Evolutionary conservation across 2,113 vertebrate species (phyloP).

Genomic region (Osmerus eperlanus): DNA sequence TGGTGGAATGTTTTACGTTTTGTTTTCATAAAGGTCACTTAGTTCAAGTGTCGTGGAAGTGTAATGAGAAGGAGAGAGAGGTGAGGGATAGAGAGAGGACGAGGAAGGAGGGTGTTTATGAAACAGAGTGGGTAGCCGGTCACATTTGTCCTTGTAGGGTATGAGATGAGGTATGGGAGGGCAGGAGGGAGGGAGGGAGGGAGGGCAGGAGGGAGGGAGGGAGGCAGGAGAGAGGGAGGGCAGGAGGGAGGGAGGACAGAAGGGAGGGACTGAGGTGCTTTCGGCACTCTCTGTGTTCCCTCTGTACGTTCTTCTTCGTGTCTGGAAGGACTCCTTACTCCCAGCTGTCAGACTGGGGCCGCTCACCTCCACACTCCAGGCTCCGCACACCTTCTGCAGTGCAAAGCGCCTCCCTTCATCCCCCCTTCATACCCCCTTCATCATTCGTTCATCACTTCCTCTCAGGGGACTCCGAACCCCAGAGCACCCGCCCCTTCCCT

Average conservation of each 20-base stretch:
- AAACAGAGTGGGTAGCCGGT: conserved; percentile 65
- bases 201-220: background rate
- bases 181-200: background rate
- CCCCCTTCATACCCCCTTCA: background rate
- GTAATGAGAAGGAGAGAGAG: conserved; percentile 22
- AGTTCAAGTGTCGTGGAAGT: conserved; percentile 16
- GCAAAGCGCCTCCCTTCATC: conserved; percentile 10
- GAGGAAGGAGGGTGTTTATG: conserved; percentile 59
- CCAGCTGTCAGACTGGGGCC: conserved; percentile 25
- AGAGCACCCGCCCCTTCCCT: background rate
- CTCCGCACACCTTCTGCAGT: background rate
- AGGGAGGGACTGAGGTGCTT: conserved; percentile 37
- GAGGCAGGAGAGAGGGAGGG: background rate
- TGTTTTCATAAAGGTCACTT: conserved; percentile 33
- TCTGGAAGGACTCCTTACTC: no score
- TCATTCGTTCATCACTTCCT: conserved; percentile 3
- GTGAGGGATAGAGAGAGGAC: conserved; percentile 25
- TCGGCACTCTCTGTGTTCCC: conserved; percentile 36
- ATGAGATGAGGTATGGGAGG: conserved; percentile 30
- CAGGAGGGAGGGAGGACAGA: background rate
- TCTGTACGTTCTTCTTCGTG: no score
- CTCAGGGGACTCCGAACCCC: background rate
- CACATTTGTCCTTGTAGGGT: conserved; percentile 73
- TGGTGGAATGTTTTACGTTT: background rate
- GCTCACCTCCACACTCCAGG: background rate